phyloP scores from a whole-genome alignment of 2,888 invertebrate species.

The Syrphus vitripennis region DNA sequence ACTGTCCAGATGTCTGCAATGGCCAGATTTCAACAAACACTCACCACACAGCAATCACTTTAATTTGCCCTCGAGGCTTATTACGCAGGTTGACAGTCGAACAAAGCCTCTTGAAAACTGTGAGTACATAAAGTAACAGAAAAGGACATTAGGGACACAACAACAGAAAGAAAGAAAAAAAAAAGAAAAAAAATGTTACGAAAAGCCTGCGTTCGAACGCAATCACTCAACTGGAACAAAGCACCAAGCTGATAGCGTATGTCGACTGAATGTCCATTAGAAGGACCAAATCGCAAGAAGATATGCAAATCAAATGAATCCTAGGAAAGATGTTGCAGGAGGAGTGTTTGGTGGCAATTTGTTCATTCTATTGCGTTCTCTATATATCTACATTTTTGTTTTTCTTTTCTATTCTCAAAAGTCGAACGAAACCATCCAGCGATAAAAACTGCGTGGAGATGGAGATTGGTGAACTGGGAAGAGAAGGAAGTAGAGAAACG shows the following conservation, averaged over 20 bases:
- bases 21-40: constrained; percentile 58
- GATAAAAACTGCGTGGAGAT: constrained; percentile 39
- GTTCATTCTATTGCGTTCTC: constrained; percentile 36
- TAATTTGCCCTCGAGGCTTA: constrained; percentile 64
- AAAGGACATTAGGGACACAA: constrained; percentile 15
- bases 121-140: constrained; percentile 22
- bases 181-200: not conserved
- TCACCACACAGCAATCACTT: constrained; percentile 68
- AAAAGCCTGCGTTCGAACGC: constrained; percentile 54
- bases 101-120: constrained; percentile 18
- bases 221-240: constrained; percentile 64
- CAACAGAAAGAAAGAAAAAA: not conserved
- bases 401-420: not conserved
- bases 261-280: constrained; percentile 65
- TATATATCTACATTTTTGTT: constrained; percentile 25
- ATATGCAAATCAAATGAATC: constrained; percentile 63
- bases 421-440: not conserved
- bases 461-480: too few relatives aligned
- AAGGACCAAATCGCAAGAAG: constrained; percentile 52
- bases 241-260: constrained; percentile 65
- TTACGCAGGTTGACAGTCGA: constrained; percentile 45
- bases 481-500: too few relatives aligned
- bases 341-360: constrained; percentile 51
- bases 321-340: not conserved
- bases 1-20: constrained; percentile 25